These are phyloP conservation scores for Campylorhamphus procurvoides DNA, from an alignment of 2,113 vertebrate genomes.

Conservation along the genomic window DNA sequence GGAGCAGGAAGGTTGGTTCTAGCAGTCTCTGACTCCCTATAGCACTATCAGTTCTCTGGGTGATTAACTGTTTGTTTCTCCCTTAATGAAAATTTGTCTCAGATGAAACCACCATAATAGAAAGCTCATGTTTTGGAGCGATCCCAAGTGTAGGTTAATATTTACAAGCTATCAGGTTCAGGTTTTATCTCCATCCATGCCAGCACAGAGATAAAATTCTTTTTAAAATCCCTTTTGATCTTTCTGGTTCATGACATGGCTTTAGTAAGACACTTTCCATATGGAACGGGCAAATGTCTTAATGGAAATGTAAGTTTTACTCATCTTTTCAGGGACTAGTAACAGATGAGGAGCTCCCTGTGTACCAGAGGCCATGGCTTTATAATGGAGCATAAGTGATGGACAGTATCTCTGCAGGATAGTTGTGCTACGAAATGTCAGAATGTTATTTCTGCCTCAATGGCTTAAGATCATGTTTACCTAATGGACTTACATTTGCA, in stretches of 20 bases:
- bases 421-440: slow-evolving; percentile 43
- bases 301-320: slow-evolving; percentile 8
- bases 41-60: background rate
- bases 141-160: slow-evolving; percentile 7
- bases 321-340: background rate
- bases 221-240: slow-evolving; percentile 54
- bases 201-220: slow-evolving; percentile 31
- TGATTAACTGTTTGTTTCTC: slow-evolving; percentile 35
- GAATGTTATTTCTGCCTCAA: slow-evolving; percentile 52
- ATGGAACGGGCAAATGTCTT: slow-evolving; percentile 12
- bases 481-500: slow-evolving; percentile 52
- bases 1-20: background rate
- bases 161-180: slow-evolving; percentile 35
- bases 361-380: background rate
- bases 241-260: slow-evolving; percentile 29
- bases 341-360: background rate
- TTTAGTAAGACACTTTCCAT: slow-evolving; percentile 9
- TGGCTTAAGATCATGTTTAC: slow-evolving; percentile 44
- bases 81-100: slow-evolving; percentile 26
- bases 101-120: slow-evolving; percentile 16
- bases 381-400: background rate
- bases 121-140: slow-evolving; percentile 1
- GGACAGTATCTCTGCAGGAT: slow-evolving; percentile 7
- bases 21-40: background rate
- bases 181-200: slow-evolving; percentile 44